Base-by-base conservation (phyloP, 2,113 vertebrate genomes). In the Siniperca chuatsi region DNA sequence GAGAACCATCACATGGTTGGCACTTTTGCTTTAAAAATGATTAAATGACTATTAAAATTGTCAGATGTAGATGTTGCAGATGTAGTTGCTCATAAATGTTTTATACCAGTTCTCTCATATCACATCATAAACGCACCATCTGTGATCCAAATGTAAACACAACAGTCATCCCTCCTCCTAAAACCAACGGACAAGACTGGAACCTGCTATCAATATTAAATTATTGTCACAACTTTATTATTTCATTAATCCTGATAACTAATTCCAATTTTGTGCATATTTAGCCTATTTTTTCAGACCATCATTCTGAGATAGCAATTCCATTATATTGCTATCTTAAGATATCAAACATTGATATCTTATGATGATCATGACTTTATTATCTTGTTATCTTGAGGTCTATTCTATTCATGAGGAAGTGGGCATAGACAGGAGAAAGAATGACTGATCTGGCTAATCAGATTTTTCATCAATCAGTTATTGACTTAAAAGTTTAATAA, bases 391-490 rank as follows among this genome's bases (percentile, higher is more conserved):
- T 75, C 62, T 66, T 20, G 40, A 67, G 42, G 46, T 48, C 13
- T 48, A 6, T 16, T 48, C 15, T 48, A 7, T 60, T 54, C 9
- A 4, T 7, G 48, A 69, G 67, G 42, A 77, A 73, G 52, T 25
- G 50, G 35, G 21, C 18, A 4, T 11, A 35, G 65, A 74, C 44
- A 35, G 7, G 1, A 60, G 4, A 44, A 21, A 48, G 40, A 3
- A 33, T 13, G 16, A 3, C 48, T 77, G 33, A 54, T 44, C 52
- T n/a, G 64, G 8, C 46, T 78, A 44, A 78, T 85, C 54, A 73
- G 48, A 89, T 85, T 83, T 86, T 20, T 66, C 37, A 62, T 44
- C 18, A 86, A 15, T 82, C 72, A 55, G 2, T 71, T 48, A 61
- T 20, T 78, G 16, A 67, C 18, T 83, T 20, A 46, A 61, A 79